Base-by-base conservation (phyloP, 1,140 invertebrate species). In the Drosophila yakuba region DNA sequence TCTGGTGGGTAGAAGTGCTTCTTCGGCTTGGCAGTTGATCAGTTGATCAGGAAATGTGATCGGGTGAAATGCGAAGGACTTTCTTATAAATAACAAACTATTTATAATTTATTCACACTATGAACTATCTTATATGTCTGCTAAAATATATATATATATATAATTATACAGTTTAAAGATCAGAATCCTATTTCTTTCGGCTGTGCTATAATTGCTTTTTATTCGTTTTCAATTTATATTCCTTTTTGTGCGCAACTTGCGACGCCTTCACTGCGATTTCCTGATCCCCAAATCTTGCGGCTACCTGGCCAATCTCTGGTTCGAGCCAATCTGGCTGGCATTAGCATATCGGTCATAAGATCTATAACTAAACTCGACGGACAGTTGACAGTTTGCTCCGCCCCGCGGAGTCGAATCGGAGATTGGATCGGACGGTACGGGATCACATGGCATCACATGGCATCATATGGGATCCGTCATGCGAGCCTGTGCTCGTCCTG, bases 311-410 rank as follows among this genome's bases (percentile, higher is more conserved):
- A 32, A 57, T 69, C 67, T 48, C 2, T n/a, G 32, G 32, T 32
- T 32, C 51, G 51, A 50, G 38, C 51, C 66, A 58, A 57, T 72
- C 68, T 32, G 35, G 36, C 68, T 32, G 35, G 36, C 68, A 72
- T 72, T 72, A 72, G 66, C 68, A 72, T 72, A 72, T 72, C 68
- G 67, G 52, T 25, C 64, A 36, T 20, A 71, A 58, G 66, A 72
- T 72, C 68, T 72, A 72, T 72, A 72, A 72, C 68, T 58, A 44
- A 68, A 12, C 47, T n/a, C 56, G 61, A 36, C 23, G 59, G 39
- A 36, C 47, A 50, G 39, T 35, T 68, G 64, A 68, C 64, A 68
- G 64, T 52, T 45, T 45, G 23, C 64, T 66, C 28, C 36, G 44
- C 28, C 64, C 59, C 64, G n/a, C 45, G 20, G 20, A 4, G n/a